These are phyloP conservation scores for Acromyrmex charruanus DNA, from an alignment of 1,140 invertebrate genomes.

Conservation along the genomic window DNA sequence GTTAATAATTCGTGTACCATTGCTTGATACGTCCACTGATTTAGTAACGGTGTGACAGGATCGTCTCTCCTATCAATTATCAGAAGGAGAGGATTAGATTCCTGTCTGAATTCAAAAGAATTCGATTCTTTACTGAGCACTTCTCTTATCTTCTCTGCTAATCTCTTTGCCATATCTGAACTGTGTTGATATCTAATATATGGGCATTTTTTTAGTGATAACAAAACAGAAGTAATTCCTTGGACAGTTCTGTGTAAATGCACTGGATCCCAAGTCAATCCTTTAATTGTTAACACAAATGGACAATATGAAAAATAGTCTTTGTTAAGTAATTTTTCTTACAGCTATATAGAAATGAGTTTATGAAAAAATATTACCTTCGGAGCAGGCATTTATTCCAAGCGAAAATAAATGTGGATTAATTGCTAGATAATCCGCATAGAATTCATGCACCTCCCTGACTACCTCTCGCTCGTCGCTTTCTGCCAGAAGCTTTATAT, in stretches of 20 bases:
- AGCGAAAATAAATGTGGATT: conserved; percentile 96
- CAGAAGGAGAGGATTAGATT: conserved; percentile 92
- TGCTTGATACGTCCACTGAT: conserved; percentile 99
- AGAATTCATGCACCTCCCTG: conserved; percentile 97
- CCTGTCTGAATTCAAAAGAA: conserved; percentile 94
- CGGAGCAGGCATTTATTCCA: conserved; percentile 89
- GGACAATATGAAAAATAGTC: conserved; percentile 2
- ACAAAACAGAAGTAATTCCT: conserved; percentile 94
- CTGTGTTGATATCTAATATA: conserved; percentile 96
- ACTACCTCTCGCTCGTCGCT: conserved; percentile 99
- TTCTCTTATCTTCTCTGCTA: conserved; percentile 95
- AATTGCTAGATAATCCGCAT: conserved; percentile 97
- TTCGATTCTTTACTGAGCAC: conserved; percentile 94
- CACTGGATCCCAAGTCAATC: conserved; percentile 91
- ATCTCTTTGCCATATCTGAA: conserved; percentile 93
- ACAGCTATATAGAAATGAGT: conserved; percentile 9
- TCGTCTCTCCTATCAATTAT: conserved; percentile 97
- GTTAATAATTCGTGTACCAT: conserved; percentile 99
- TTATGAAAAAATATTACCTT: conserved; percentile 84
- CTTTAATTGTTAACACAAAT: conserved; percentile 80
- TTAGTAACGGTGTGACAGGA: conserved; percentile 98
- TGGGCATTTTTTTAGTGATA: conserved; percentile 97
- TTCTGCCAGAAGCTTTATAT: conserved; percentile 98
- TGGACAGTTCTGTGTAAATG: conserved; percentile 93
- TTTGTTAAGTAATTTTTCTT: conserved; percentile 5